Conservation (phyloP, 1,140 invertebrate genomes). For the Drosophila asahinai region DNA sequence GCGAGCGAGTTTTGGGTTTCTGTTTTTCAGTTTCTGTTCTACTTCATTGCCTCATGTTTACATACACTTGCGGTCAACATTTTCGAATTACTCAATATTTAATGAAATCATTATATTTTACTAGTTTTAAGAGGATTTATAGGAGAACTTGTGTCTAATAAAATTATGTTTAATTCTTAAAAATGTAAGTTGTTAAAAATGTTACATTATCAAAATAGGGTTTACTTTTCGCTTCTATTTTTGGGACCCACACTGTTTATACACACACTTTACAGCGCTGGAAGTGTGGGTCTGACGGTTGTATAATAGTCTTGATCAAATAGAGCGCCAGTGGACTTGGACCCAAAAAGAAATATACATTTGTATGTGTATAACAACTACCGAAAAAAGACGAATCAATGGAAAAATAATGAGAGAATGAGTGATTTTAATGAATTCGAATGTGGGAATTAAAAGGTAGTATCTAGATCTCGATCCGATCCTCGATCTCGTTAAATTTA, state of each 20-base stretch:
- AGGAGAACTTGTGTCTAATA: too few species aligned
- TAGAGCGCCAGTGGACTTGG: slow-evolving; percentile 38
- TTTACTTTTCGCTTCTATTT: background rate
- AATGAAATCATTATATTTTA: background rate
- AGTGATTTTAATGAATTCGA: slow-evolving; percentile 10
- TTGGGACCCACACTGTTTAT: background rate
- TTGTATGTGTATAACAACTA: background rate
- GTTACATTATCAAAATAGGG: too few species aligned
- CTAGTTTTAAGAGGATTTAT: too few species aligned
- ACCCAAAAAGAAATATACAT: slow-evolving; percentile 21
- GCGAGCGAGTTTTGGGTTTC: slow-evolving; percentile 47
- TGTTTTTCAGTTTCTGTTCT: slow-evolving; percentile 66
- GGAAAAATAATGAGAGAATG: slow-evolving; percentile 8
- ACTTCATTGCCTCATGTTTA: slow-evolving; percentile 62
- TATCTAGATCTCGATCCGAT: background rate
- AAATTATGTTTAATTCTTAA: background rate
- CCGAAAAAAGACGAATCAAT: slow-evolving; percentile 4
- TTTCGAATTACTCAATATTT: slow-evolving; percentile 9
- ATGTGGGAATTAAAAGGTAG: slow-evolving; percentile 12
- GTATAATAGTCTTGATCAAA: slow-evolving; percentile 61
- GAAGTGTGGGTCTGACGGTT: slow-evolving; percentile 17
- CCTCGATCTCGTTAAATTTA: background rate
- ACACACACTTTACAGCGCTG: slow-evolving; percentile 12
- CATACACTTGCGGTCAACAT: slow-evolving; percentile 3
- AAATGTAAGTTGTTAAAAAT: too few species aligned